phyloP scores from a whole-genome alignment of 1,140 invertebrate species.

The Carcinoscorpius rotundicauda region DNA sequence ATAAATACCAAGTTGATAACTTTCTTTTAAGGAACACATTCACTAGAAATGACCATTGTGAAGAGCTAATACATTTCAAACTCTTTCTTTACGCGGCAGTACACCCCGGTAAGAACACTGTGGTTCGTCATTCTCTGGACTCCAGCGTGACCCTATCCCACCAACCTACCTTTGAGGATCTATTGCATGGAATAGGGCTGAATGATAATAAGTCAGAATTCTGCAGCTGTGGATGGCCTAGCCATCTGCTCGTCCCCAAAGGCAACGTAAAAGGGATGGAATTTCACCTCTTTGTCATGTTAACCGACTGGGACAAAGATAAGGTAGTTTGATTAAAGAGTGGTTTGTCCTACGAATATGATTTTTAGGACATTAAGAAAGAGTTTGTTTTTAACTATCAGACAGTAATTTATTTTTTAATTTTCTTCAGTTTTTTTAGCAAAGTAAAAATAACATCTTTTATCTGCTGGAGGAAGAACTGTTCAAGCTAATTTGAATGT shows the following conservation, averaged over 20 bases:
- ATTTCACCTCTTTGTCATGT: slow-evolving; percentile 15
- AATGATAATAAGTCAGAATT: slow-evolving; percentile 7
- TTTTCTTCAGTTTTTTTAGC: too few species aligned
- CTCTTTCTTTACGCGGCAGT: slow-evolving; percentile 1
- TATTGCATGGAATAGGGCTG: slow-evolving; percentile 8
- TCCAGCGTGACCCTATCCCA: slow-evolving; percentile 12
- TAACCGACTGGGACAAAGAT: slow-evolving; percentile 14
- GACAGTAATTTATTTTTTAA: too few species aligned
- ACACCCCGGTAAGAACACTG: slow-evolving; percentile 9
- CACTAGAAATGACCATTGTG: too few species aligned
- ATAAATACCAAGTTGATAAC: too few species aligned
- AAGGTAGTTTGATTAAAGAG: slow-evolving; percentile 2
- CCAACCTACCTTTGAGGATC: slow-evolving; percentile 2
- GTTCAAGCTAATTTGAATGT: too few species aligned
- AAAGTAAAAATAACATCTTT: too few species aligned
- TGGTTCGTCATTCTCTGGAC: slow-evolving; percentile 12
- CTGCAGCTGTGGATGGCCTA: slow-evolving; percentile 19
- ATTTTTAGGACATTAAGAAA: too few species aligned
- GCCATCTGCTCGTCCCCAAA: slow-evolving; percentile 13
- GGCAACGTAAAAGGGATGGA: slow-evolving; percentile 10
- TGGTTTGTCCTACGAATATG: background rate
- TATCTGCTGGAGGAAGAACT: too few species aligned
- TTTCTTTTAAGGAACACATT: too few species aligned
- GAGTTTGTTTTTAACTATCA: too few species aligned
- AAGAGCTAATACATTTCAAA: too few species aligned